Percentiles rank a stretch among this genome's conserved stretches.
Conservation (phyloP, 2,888 invertebrate genomes). For the Orchesellides sinensis region DNA sequence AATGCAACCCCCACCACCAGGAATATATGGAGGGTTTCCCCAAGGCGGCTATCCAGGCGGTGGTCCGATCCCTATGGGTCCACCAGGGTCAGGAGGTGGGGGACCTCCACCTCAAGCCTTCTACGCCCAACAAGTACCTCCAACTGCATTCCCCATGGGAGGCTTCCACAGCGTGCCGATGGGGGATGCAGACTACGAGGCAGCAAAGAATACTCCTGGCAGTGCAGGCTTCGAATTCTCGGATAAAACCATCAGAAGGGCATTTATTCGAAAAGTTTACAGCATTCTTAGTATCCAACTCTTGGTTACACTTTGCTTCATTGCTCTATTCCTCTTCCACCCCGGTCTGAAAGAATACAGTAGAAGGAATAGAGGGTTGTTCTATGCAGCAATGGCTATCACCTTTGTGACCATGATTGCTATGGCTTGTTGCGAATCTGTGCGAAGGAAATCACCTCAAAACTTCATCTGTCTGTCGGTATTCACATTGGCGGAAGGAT, state of each 20-base stretch:
- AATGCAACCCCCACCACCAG: slow-evolving; percentile 38
- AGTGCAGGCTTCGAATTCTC: slow-evolving; percentile 16
- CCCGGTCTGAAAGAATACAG: slow-evolving; percentile 56
- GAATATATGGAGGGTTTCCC: slow-evolving; percentile 17
- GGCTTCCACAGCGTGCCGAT: slow-evolving; percentile 49
- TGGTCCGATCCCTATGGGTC: slow-evolving; percentile 34
- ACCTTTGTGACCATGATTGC: slow-evolving; percentile 70
- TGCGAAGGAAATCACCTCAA: slow-evolving; percentile 81
- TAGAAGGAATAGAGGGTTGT: slow-evolving; percentile 45
- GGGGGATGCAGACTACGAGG: slow-evolving; percentile 32
- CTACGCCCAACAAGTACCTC: slow-evolving; percentile 50
- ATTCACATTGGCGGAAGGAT: slow-evolving; percentile 90
- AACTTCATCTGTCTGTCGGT: slow-evolving; percentile 93
- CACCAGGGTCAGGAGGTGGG: slow-evolving; percentile 27
- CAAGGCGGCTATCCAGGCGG: neutral
- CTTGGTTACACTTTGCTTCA: slow-evolving; percentile 86
- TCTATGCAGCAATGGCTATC: slow-evolving; percentile 56
- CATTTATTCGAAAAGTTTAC: slow-evolving; percentile 85
- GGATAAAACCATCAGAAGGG: slow-evolving; percentile 42
- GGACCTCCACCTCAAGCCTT: slow-evolving; percentile 35
- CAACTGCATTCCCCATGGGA: slow-evolving; percentile 48
- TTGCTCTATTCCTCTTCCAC: slow-evolving; percentile 84
- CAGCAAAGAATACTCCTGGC: slow-evolving; percentile 15
- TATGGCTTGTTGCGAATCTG: slow-evolving; percentile 85
- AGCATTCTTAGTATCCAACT: slow-evolving; percentile 90